Conservation (phyloP, 2,113 vertebrate species). For the Podarcis raffonei region DNA sequence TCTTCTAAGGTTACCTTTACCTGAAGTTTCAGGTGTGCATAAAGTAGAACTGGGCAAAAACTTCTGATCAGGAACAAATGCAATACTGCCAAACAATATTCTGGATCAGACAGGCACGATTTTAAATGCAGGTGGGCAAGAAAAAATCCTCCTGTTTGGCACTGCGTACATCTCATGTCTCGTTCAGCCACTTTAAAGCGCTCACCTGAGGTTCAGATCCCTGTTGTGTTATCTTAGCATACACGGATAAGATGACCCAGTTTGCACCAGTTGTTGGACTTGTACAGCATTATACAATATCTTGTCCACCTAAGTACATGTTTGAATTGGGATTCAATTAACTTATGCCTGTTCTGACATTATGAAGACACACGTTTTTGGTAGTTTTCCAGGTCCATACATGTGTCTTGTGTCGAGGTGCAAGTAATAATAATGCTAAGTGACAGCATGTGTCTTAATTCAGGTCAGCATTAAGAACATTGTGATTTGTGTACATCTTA, state of each 20-base stretch:
- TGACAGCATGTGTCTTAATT: neutral
- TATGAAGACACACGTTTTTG: neutral
- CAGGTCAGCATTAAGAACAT: slow-evolving; percentile 43
- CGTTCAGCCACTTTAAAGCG: neutral
- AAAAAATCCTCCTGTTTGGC: neutral
- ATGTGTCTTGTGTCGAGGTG: neutral
- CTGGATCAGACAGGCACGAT: neutral
- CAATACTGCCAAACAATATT: neutral
- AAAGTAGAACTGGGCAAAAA: neutral
- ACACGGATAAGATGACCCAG: neutral
- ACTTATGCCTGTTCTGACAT: neutral
- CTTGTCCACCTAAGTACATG: neutral
- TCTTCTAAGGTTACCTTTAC: neutral
- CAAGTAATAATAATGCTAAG: neutral
- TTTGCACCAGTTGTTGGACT: neutral
- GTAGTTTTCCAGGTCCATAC: neutral
- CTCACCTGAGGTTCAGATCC: neutral
- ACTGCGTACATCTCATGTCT: neutral
- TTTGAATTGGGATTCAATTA: neutral
- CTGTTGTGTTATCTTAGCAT: neutral
- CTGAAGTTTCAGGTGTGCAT: neutral
- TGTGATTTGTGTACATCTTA: slow-evolving; percentile 54
- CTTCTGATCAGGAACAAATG: neutral
- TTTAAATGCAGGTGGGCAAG: neutral
- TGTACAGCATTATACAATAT: neutral